Base-by-base conservation (phyloP, 2,797 vertebrate species). In the Jordanella pulchra region DNA sequence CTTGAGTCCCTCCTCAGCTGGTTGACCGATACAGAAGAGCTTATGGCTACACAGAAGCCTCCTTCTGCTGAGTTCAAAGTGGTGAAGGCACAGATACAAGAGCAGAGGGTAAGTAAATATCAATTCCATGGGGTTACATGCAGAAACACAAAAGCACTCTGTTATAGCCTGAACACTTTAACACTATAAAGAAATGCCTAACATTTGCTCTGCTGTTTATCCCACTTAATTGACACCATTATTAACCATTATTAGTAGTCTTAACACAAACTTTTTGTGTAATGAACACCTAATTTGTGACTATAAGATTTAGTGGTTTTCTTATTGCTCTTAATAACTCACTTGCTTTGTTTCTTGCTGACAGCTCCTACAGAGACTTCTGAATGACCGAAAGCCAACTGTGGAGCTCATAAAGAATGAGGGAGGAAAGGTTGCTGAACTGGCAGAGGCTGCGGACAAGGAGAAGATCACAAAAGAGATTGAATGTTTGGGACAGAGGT, bases 51-150 rank as follows among this genome's bases (percentile, higher is more conserved):
- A 92, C 98, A 99, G 76, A 99, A 98, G 76, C 95, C 96, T 58
- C 97, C 97, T 0, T 99, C 97, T 28, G 97, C 98, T 0, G 98
- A 99, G 89, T 99, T 96, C 92, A 99, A 99, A 95, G 98, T 99
- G 67, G 97, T 99, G 73, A 99, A 99, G 89, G 98, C 98, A 60
- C 98, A 99, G 92, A 99, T 99, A 91, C 98, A 99, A 87, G 98
- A 99, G 86, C 98, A 99, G 87, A 99, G 98, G 93, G 98, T 98
- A 92, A 93, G 92, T 84, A 92, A 93, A 92, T 84, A 1, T 7
- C n/a, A 30, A 3, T 54, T 53, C 56, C 21, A 0, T 56, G 21
- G 61, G 13, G 14, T 55, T 48, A 47, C 39, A 69, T 61, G 65
- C 45, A 42, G 50, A 42, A 60, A 82, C 56, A 76, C 61, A 66